A percentile compares a stretch with the other conserved stretches of the same genome.
These are phyloP conservation scores for Caradrina kadenii DNA, from an alignment of 2,888 invertebrate species.

Conservation along the genomic window DNA sequence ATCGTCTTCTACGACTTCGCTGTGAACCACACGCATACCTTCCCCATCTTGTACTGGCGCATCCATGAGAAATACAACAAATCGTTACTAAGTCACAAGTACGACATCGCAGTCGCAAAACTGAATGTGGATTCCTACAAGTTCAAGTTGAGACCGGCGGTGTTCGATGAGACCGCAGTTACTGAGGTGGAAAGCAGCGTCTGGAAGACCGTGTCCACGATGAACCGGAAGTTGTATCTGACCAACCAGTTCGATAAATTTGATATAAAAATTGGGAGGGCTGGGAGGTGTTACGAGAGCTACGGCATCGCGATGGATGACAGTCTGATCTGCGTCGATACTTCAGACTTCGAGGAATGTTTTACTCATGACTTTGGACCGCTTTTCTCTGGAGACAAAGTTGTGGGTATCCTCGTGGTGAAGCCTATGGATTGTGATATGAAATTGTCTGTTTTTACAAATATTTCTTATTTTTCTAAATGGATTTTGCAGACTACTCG, in stretches of 20 bases:
- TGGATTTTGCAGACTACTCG: slow-evolving; percentile 64
- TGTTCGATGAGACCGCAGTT: slow-evolving; percentile 17
- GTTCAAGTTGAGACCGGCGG: neutral
- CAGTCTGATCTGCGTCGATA: slow-evolving; percentile 39
- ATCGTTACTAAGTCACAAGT: slow-evolving; percentile 63
- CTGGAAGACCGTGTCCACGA: slow-evolving; percentile 45
- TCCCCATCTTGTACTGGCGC: slow-evolving; percentile 80
- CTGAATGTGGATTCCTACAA: slow-evolving; percentile 72
- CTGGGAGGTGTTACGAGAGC: slow-evolving; percentile 37
- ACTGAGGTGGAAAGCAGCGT: slow-evolving; percentile 39
- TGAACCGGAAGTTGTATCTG: slow-evolving; percentile 36
- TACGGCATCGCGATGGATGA: slow-evolving; percentile 40
- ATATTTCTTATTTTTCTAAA: slow-evolving; percentile 64
- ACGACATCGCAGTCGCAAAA: slow-evolving; percentile 83
- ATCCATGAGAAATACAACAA: slow-evolving; percentile 78
- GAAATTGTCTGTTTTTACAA: slow-evolving; percentile 69
- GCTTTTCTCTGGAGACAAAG: slow-evolving; percentile 36
- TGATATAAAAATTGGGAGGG: slow-evolving; percentile 14
- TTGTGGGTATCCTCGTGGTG: slow-evolving; percentile 33
- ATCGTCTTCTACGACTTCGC: slow-evolving; percentile 78
- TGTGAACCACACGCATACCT: slow-evolving; percentile 74
- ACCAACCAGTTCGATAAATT: slow-evolving; percentile 48
- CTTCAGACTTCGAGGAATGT: slow-evolving; percentile 18
- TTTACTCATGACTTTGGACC: slow-evolving; percentile 50
- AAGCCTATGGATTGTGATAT: slow-evolving; percentile 44